Base-by-base conservation (phyloP, 2,888 invertebrate genomes). In the Ophion costatus region DNA sequence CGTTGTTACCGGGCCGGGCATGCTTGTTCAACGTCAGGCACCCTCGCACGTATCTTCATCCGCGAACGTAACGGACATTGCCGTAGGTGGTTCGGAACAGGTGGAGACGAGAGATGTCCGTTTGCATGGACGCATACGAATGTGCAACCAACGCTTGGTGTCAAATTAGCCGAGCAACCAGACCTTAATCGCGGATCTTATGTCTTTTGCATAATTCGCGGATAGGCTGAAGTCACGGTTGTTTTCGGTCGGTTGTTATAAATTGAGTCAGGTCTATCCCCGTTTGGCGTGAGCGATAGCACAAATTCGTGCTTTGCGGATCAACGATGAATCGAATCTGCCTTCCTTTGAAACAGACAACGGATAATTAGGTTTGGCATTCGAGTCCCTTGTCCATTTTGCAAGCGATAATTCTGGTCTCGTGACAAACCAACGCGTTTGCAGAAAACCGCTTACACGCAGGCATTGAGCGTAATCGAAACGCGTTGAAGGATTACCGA, bases 1-100 rank as follows among this genome's bases (percentile, higher is more conserved):
- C 70, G 24, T 29, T 76, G 63, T 57, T 70, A 29, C 64, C 66
- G 51, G 66, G 75, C 70, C 70, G 42, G 6, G 22, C n/a, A 22
- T 56, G n/a, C 20, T 14, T 2, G 51, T 79, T 76, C 24, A 75
- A 38, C 61, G 33, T 45, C 69, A 59, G 59, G 67, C 11, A n/a
- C 57, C 24, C 10, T 29, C 29, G 56, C 66, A 76, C 66, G 66
- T 57, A 56, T 42, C 67, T 59, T 76, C 76, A 57, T 67, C 38
- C 45, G 38, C 57, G 38, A 57, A 22, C 57, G 11, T 57, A 24
- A 56, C 64, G 57, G 67, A 38, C 33, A 57, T 67, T 67, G 56
- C 67, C 11, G 9, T 57, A 11, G 67, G 67, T 67, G 17, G 9
- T 66, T 59, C 57, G 38, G 67, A 67, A 77, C 59, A 51, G 51